phyloP scores from a whole-genome alignment of 2,113 vertebrate species.

The Actinemys pallida region DNA sequence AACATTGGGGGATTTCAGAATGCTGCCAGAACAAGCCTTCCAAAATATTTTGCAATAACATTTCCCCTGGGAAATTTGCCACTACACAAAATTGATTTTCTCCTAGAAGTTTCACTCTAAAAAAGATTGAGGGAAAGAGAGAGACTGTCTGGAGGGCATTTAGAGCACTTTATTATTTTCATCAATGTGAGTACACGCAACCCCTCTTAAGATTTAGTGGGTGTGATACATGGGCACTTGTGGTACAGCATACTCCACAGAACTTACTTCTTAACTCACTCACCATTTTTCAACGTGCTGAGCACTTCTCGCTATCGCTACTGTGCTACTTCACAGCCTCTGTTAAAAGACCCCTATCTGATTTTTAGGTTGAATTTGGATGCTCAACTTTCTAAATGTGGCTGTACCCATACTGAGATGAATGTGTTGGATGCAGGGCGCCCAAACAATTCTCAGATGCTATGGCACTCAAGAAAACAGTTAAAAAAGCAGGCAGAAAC shows the following conservation, averaged over 20 bases:
- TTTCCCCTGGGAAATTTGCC: not conserved
- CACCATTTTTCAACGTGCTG: not conserved
- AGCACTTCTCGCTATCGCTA: not conserved
- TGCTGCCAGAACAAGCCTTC: not conserved
- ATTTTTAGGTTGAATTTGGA: not conserved
- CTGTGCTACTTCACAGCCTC: not conserved
- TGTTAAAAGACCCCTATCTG: not conserved
- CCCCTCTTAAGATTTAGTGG: not conserved
- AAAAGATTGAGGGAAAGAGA: not conserved
- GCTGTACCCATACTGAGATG: not conserved
- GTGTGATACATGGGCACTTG: not conserved
- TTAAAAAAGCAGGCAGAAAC: slow-evolving; percentile 36
- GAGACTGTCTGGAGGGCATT: not conserved
- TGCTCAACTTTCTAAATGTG: not conserved
- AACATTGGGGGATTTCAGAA: not conserved
- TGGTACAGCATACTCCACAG: not conserved
- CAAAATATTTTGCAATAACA: not conserved
- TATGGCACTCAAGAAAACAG: not conserved
- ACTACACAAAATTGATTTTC: not conserved
- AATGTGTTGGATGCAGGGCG: not conserved
- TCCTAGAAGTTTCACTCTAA: not conserved
- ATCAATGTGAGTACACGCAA: not conserved
- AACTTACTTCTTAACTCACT: slow-evolving; percentile 22
- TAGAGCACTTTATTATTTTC: not conserved
- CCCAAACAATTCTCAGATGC: slow-evolving; percentile 34